phyloP scores from a whole-genome alignment of 1,140 invertebrate genomes.

The Bacillus rossius region DNA sequence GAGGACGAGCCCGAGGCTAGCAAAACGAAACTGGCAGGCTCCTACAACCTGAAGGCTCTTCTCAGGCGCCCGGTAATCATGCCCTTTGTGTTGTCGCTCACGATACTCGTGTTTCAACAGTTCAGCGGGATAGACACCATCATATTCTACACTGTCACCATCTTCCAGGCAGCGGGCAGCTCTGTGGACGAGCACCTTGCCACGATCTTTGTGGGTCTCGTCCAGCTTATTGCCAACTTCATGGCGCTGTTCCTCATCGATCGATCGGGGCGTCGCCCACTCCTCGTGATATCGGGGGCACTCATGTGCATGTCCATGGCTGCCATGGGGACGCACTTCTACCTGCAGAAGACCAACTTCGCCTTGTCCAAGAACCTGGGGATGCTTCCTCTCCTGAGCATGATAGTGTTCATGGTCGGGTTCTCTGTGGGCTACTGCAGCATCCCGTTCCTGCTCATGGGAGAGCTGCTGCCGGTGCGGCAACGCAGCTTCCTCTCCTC shows the following conservation, averaged over 20 bases:
- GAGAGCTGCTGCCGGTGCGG: slow-evolving; percentile 44
- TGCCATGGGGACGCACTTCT: slow-evolving; percentile 50
- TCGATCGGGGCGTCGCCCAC: slow-evolving; percentile 44
- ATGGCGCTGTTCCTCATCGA: slow-evolving; percentile 46
- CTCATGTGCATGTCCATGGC: slow-evolving; percentile 48
- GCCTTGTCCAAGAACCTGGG: slow-evolving; percentile 27
- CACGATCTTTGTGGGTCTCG: slow-evolving; percentile 57
- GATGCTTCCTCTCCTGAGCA: slow-evolving; percentile 41
- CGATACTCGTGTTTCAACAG: slow-evolving; percentile 56
- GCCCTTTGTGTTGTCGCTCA: slow-evolving; percentile 31
- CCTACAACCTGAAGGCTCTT: neutral
- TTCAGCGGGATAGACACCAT: slow-evolving; percentile 62
- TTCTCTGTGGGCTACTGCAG: slow-evolving; percentile 49
- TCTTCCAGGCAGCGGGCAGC: slow-evolving; percentile 52
- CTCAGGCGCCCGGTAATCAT: slow-evolving; percentile 8
- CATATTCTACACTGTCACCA: slow-evolving; percentile 60
- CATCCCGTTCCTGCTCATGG: slow-evolving; percentile 47
- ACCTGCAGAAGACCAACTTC: slow-evolving; percentile 34
- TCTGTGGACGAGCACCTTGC: slow-evolving; percentile 51
- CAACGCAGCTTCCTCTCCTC: slow-evolving; percentile 41
- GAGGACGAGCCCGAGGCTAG: neutral
- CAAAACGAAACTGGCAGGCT: neutral
- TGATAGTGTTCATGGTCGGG: slow-evolving; percentile 45
- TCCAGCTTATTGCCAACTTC: slow-evolving; percentile 50
- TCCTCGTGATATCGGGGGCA: slow-evolving; percentile 47